phyloP scores from a whole-genome alignment of 2,797 vertebrate genomes.

The Poeciliopsis infans region DNA sequence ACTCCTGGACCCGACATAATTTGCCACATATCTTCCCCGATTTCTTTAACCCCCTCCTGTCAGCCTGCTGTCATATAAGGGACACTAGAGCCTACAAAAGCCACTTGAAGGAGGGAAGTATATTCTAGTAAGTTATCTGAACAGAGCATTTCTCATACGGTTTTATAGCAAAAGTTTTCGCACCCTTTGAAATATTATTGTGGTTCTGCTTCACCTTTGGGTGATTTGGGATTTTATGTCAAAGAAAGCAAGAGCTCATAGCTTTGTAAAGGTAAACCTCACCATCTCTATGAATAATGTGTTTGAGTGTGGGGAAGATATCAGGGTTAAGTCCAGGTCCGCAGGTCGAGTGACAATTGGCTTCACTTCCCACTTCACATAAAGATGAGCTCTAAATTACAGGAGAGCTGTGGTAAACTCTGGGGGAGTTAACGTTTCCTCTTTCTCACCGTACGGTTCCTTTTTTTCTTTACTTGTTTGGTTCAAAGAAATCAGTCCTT shows the following conservation, averaged over 20 bases:
- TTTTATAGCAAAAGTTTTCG: too few relatives aligned
- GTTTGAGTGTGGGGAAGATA: background rate
- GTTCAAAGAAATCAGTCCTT: constrained; percentile 55
- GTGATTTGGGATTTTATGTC: background rate
- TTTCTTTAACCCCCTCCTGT: too few relatives aligned
- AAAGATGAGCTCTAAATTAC: background rate
- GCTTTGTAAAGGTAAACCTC: background rate
- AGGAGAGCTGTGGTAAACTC: background rate
- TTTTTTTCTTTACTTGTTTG: background rate
- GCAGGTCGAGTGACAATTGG: background rate
- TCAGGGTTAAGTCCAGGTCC: background rate
- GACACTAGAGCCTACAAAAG: too few relatives aligned
- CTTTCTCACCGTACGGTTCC: background rate
- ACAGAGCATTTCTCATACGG: too few relatives aligned
- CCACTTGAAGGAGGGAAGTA: too few relatives aligned
- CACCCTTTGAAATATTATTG: too few relatives aligned
- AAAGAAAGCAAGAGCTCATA: background rate
- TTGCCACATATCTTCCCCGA: too few relatives aligned
- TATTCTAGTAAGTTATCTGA: too few relatives aligned
- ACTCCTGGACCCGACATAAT: too few relatives aligned
- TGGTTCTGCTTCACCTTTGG: background rate
- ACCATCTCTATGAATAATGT: background rate
- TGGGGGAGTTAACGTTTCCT: background rate
- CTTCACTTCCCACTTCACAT: background rate
- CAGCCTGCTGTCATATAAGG: too few relatives aligned